A percentile compares a stretch with the other conserved stretches of the same genome.
Conservation (phyloP, 2,888 invertebrate species). For the Drosophila barbarae region DNA sequence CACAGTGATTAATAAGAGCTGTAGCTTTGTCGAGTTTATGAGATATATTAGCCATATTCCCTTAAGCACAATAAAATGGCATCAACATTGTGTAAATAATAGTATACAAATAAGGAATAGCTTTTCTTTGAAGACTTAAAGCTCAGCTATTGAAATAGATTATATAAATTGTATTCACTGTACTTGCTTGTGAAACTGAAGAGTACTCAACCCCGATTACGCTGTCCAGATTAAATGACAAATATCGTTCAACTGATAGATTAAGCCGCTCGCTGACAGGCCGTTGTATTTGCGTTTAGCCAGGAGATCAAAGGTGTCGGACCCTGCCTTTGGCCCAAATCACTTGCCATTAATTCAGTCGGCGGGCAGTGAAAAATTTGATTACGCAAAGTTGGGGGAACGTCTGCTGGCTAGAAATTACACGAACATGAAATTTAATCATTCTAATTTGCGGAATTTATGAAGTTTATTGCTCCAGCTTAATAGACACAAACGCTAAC, state of each 20-base stretch:
- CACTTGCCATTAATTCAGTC: conserved; percentile 46
- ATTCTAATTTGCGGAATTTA: conserved; percentile 66
- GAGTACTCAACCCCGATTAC: conserved; percentile 10
- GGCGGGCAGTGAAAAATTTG: conserved; percentile 46
- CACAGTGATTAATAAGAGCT: conserved; percentile 2
- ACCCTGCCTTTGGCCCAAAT: conserved; percentile 44
- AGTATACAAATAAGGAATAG: neutral
- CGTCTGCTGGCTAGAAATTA: conserved; percentile 40
- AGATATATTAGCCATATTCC: too few species aligned
- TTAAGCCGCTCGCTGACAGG: conserved; percentile 20
- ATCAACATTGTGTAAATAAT: too few species aligned
- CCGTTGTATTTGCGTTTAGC: conserved; percentile 16
- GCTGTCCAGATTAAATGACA: conserved; percentile 21
- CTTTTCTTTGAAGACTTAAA: neutral
- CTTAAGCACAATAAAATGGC: neutral
- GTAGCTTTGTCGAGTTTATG: neutral
- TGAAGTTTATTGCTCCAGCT: conserved; percentile 65
- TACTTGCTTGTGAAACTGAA: neutral
- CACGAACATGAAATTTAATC: conserved; percentile 67
- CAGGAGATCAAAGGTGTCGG: conserved; percentile 24
- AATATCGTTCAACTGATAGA: conserved; percentile 14
- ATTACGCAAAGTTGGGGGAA: conserved; percentile 48
- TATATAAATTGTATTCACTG: neutral
- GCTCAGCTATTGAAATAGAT: neutral
- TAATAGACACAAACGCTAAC: conserved; percentile 57